Base-by-base conservation (phyloP, 2,113 vertebrate species). In the Patagioenas fasciata region DNA sequence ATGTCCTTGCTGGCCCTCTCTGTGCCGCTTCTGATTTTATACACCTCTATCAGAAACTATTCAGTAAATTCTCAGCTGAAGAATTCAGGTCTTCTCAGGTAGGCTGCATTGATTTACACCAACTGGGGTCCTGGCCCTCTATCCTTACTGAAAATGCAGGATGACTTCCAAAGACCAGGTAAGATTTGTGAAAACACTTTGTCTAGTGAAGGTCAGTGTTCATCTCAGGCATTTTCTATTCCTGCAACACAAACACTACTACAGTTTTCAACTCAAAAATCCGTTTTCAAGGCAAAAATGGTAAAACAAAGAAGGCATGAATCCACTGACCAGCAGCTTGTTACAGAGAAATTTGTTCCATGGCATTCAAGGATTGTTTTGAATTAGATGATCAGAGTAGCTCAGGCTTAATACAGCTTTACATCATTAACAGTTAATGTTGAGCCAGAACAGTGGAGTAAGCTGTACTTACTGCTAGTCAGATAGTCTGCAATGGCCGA, bases 361-460 rank as follows among this genome's bases (percentile, higher is more conserved):
- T 19, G 10, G 72, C 26, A 29, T 95, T 85, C 58, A 60, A 89
- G 50, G 56, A 73, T 61, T 91, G 61, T 80, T 91, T 86, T 4
- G 32, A 89, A 91, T 53, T 75, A 88, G 74, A 74, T 58, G 77
- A 91, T 88, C 69, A 64, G 74, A 80, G 58, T 64, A 80, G 66
- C 70, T 95, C 89, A 93, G 73, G 84, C 86, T 95, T 95, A 96
- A 91, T 95, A 93, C 74, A 94, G 90, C 88, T 91, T 92, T 93
- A 95, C 83, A 91, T 95, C 93, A 88, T 93, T 91, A 96, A 90
- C 78, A 79, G 92, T 85, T 93, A 85, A 84, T 61, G 79, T 88
- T 91, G 85, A 88, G 69, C 58, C 95, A 91, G 91, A 95, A 84
- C 60, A 88, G 85, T 13, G 9, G 79, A 94, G 87, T 89, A 96